Conservation (phyloP, 2,113 vertebrate genomes). For the Calidris pygmaea region DNA sequence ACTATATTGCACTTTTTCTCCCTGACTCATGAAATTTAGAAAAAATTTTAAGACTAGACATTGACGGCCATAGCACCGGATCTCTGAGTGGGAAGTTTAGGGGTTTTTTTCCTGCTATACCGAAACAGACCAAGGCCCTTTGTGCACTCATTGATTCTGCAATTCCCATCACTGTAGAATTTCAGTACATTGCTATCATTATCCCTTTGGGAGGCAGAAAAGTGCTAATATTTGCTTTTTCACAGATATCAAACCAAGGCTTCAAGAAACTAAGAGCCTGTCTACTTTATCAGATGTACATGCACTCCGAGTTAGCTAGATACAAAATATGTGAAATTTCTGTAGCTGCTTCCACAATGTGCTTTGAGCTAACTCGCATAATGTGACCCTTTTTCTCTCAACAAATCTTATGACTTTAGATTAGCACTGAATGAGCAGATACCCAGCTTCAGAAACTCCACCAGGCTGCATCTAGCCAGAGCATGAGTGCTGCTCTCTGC, state of each 20-base stretch:
- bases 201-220: not conserved
- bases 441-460: not conserved
- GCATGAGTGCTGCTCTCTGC: not conserved
- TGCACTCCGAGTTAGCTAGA: not conserved
- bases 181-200: not conserved
- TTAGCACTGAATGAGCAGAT: not conserved
- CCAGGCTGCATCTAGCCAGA: not conserved
- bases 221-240: not conserved
- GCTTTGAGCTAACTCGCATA: not conserved
- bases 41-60: not conserved
- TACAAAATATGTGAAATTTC: not conserved
- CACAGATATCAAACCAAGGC: not conserved
- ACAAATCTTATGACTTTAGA: not conserved
- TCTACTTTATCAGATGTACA: not conserved
- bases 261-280: not conserved
- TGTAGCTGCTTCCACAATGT: not conserved
- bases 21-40: not conserved
- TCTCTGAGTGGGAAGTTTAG: not conserved
- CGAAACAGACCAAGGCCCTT: not conserved
- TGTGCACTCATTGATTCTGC: not conserved
- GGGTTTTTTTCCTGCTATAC: not conserved
- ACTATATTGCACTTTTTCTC: not conserved
- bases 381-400: not conserved
- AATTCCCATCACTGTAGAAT: not conserved
- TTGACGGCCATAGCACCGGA: not conserved